Conservation (phyloP, 1,140 invertebrate genomes). For the Nilaparvata lugens region DNA sequence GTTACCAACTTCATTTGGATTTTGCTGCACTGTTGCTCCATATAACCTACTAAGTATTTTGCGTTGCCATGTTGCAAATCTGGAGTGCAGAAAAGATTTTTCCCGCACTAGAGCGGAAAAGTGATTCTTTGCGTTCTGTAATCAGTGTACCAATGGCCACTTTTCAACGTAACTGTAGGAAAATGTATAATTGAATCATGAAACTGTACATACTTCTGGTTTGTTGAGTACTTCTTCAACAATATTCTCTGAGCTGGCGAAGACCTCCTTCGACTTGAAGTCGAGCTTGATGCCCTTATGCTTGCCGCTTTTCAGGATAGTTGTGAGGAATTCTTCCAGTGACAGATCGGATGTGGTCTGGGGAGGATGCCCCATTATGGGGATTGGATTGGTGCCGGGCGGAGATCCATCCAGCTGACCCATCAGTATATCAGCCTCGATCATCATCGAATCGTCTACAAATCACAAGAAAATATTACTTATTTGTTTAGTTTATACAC, state of each 20-base stretch:
- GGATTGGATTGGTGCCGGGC: constrained; percentile 37
- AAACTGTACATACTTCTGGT: constrained; percentile 7
- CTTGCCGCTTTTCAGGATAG: neutral
- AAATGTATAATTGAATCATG: no score
- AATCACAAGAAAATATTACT: neutral
- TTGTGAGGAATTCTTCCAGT: constrained; percentile 57
- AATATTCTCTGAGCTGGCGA: constrained; percentile 38
- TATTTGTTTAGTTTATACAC: no score
- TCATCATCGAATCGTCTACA: constrained; percentile 43
- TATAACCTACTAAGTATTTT: no score
- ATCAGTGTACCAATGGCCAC: no score
- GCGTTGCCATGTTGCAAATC: no score
- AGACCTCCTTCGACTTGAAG: constrained; percentile 74
- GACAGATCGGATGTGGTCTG: constrained; percentile 60
- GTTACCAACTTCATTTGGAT: no score
- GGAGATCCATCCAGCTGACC: constrained; percentile 45
- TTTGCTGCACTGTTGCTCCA: no score
- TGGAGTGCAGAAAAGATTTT: no score
- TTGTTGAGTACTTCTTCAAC: constrained; percentile 14
- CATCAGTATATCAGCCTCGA: constrained; percentile 80
- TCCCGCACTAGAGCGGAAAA: no score
- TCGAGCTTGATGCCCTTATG: constrained; percentile 76
- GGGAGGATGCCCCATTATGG: constrained; percentile 83
- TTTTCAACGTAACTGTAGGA: no score
- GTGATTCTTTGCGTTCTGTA: no score